Conservation (phyloP, 2,113 vertebrate species). For the Loxodonta africana region DNA sequence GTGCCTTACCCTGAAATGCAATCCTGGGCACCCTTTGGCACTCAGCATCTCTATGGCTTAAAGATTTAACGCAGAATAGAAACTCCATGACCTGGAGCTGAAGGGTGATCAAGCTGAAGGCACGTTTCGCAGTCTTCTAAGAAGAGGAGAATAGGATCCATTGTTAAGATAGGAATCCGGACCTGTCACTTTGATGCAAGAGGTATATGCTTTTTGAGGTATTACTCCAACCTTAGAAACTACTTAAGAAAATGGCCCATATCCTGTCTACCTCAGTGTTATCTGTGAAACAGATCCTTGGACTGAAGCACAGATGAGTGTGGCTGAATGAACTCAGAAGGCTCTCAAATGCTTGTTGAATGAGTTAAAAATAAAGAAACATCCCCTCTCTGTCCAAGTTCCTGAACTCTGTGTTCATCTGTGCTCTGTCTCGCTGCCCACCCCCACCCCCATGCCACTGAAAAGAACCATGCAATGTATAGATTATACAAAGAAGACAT, state of each 20-base stretch:
- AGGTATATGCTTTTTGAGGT: background rate
- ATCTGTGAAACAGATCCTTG: background rate
- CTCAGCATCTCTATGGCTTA: background rate
- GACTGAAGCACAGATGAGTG: background rate
- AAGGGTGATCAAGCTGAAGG: background rate
- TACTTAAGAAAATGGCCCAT: background rate
- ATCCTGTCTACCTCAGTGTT: background rate
- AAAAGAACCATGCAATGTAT: background rate
- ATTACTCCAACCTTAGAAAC: background rate
- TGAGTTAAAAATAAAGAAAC: background rate
- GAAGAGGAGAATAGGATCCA: background rate
- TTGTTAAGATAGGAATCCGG: background rate
- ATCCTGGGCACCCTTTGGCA: background rate
- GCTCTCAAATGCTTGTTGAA: background rate
- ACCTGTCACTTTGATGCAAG: background rate
- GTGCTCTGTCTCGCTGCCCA: background rate
- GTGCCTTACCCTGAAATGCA: background rate
- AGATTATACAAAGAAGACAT: slow-evolving; percentile 20
- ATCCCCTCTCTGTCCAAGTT: background rate
- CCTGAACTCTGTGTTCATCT: background rate
- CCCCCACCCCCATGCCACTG: background rate
- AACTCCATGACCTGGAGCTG: background rate
- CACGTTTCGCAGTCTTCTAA: background rate
- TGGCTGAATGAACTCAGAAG: background rate
- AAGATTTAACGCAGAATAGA: background rate